Evolutionary conservation across 2,888 invertebrate genomes (phyloP).

Genomic region (Tiliacea aurago): DNA sequence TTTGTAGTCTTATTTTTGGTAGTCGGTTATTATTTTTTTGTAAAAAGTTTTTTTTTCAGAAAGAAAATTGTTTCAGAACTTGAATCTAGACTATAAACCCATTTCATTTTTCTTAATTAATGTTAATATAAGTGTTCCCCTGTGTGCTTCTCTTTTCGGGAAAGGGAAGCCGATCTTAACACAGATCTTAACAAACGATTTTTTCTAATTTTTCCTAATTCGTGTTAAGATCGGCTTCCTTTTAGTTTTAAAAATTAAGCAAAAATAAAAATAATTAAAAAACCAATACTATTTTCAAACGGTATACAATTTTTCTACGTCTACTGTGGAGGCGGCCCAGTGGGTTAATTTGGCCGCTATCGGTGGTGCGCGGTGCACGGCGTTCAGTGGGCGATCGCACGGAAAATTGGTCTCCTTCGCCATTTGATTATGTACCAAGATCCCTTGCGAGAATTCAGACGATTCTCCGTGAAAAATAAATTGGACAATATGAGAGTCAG

Average conservation of each 20-base stretch:
- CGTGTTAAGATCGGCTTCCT: too few species aligned
- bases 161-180: too few species aligned
- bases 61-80: not conserved
- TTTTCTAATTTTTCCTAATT: too few species aligned
- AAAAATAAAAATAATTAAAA: not conserved
- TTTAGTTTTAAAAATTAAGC: too few species aligned
- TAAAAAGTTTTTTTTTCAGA: too few species aligned
- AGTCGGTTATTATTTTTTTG: too few species aligned
- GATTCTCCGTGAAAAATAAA: slow-evolving; percentile 77
- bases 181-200: too few species aligned
- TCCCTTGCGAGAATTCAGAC: slow-evolving; percentile 76
- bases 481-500: slow-evolving; percentile 75
- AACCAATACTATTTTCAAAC: slow-evolving; percentile 1
- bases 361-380: slow-evolving; percentile 74
- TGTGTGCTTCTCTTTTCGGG: too few species aligned
- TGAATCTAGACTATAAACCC: not conserved
- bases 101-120: too few species aligned
- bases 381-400: slow-evolving; percentile 82
- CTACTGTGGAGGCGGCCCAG: slow-evolving; percentile 75
- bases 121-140: too few species aligned
- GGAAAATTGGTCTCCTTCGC: slow-evolving; percentile 87
- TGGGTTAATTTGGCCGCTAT: slow-evolving; percentile 87
- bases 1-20: too few species aligned
- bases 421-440: slow-evolving; percentile 87
- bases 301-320: slow-evolving; percentile 55